A percentile compares a stretch with the other conserved stretches of the same genome.
Evolutionary conservation across 2,113 vertebrate species (phyloP).

Genomic region (Eulemur macaco): DNA sequence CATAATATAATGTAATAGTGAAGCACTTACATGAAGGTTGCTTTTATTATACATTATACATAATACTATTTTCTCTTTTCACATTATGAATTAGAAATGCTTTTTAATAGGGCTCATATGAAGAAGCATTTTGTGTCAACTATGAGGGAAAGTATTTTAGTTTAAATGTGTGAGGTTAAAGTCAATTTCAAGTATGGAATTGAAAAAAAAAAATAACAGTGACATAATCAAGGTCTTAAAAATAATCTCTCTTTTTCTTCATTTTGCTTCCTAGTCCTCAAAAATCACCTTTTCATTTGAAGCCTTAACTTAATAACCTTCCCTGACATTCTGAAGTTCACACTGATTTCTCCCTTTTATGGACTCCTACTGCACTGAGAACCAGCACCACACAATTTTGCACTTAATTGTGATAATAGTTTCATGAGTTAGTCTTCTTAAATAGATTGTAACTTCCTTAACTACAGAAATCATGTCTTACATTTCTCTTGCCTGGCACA

Average conservation of each 20-base stretch:
- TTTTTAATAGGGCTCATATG: neutral
- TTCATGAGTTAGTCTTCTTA: conserved; percentile 55
- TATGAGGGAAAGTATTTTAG: neutral
- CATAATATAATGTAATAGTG: neutral
- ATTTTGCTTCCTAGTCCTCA: conserved; percentile 22
- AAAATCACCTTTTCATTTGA: conserved; percentile 53
- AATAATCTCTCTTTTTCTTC: neutral
- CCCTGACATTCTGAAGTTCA: conserved; percentile 19
- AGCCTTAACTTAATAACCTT: conserved; percentile 39
- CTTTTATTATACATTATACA: neutral
- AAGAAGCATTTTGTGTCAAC: conserved; percentile 8
- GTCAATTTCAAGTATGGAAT: neutral
- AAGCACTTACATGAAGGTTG: neutral
- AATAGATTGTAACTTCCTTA: conserved; percentile 48
- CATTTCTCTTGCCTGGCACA: conserved; percentile 15
- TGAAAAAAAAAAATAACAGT: neutral
- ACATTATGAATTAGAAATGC: conserved; percentile 12
- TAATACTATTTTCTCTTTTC: conserved; percentile 1
- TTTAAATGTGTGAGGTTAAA: neutral
- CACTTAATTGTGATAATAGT: conserved; percentile 58
- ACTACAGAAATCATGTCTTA: conserved; percentile 46
- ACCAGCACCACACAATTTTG: conserved; percentile 40
- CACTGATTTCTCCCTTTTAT: conserved; percentile 1
- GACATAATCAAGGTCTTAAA: neutral
- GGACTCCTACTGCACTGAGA: conserved; percentile 28